phyloP scores from a whole-genome alignment of 2,113 vertebrate genomes.

The Picathartes gymnocephalus region DNA sequence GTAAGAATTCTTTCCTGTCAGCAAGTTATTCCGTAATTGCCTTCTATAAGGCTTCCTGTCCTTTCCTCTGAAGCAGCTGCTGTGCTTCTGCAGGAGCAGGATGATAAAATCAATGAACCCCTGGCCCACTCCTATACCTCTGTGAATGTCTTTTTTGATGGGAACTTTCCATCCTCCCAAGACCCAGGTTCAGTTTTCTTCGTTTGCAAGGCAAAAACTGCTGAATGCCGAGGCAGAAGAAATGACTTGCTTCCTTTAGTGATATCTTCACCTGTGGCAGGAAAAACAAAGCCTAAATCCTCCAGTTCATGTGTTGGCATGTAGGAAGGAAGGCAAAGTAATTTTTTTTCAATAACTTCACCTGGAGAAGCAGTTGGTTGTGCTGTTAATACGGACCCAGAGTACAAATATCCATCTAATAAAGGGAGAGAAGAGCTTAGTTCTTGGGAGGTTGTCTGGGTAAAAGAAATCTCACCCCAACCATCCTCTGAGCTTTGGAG shows the following conservation, averaged over 20 bases:
- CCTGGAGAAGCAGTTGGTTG: neutral
- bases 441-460: neutral
- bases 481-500: neutral
- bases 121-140: neutral
- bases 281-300: neutral
- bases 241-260: neutral
- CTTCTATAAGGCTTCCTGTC: conserved; percentile 23
- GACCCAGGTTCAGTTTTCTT: neutral
- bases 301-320: neutral
- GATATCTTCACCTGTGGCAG: neutral
- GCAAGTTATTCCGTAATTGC: conserved; percentile 50
- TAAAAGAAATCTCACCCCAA: neutral
- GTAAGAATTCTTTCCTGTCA: conserved; percentile 42
- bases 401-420: rapidly evolving
- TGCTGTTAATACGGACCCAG: neutral
- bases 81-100: neutral
- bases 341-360: neutral
- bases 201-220: neutral
- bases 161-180: neutral
- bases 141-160: neutral
- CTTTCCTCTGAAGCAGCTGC: conserved; percentile 22
- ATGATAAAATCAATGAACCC: neutral
- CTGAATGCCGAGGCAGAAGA: neutral
- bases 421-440: neutral
- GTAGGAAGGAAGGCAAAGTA: neutral